Base-by-base conservation (phyloP, 2,113 vertebrate genomes). In the Zosterops japonicus region DNA sequence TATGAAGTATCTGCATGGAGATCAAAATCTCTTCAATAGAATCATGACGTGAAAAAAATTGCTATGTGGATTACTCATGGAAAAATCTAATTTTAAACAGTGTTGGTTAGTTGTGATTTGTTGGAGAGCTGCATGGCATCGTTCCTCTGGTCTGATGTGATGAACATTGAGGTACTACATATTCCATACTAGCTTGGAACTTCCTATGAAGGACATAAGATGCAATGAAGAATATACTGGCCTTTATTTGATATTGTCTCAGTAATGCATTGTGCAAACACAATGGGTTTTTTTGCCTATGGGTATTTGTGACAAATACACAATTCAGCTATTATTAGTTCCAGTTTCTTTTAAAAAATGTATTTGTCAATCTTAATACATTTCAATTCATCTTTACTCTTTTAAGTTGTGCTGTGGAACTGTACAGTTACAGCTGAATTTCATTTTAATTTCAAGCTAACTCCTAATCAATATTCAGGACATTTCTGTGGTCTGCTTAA, bases 1-100 rank as follows among this genome's bases (percentile, higher is more conserved):
- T 91, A 74, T 88, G 53, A 46, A 85, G 33, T 63, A 67, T 93
- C 42, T 93, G 41, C 21, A 41, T 12, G 42, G 68, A 93, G 84
- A 94, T 90, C 81, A 93, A 86, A 80, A 90, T 91, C 63, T 94
- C 64, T 53, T 57, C 68, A 80, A 70, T 80, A 61, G 67, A 93
- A 52, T 53, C 31, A 67, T 88, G 75, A 92, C 1, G 3, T 88
- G 50, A 88, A 93, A 89, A 87, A 94, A 89, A 65, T 53, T 89
- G 41, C 31, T 80, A 25, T 83, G 71, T 68, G 56, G 55, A 20
- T 91, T 90, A 78, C 75, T 97, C 65, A 93, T 95, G 93, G 93
- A 94, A 95, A 95, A 95, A 88, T 94, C 89, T 95, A 94, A 96
- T 93, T 95, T 92, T 95, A 92, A 94, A 78, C 68, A 87, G n/a